Base-by-base conservation (phyloP, 2,888 invertebrate species). In the Drosophila siamana region DNA sequence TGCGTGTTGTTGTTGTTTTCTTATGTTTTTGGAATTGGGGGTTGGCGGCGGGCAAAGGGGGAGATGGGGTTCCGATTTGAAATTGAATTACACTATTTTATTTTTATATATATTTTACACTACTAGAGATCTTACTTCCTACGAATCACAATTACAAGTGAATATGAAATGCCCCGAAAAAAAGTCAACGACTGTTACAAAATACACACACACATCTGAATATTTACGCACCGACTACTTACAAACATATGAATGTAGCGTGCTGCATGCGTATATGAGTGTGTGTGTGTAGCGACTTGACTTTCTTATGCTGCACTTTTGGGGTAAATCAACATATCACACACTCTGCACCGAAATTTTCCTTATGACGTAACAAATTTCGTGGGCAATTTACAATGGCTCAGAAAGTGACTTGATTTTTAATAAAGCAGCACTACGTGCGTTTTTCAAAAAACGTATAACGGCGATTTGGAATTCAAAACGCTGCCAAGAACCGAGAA, bases 41-140 rank as follows among this genome's bases (percentile, higher is more conserved):
- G 24, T 52, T 38, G 28, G 28, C 8, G 48, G 30, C 19, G 19
- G 19, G 19, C 19, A 19, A 19, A 19, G 3, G 19, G 22, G 71
- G n/a, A 33, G 19, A 19, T 19, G 19, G 36, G 72, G 83, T 86
- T 83, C 78, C 83, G 86, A 80, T 77, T 79, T 33, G 40, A 74
- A 62, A 54, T 68, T 67, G 33, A 71, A 72, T 73, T 77, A 74
- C 66, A 78, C 67, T 83, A 80, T 75, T 78, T 77, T 83, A 78
- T 63, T 73, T 78, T 66, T 69, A 33, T 33, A 33, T 33, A 33
- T 33, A 33, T 74, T 69, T 75, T 78, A 75, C 50, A 77, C 69
- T 80, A 80, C 78, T 83, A 83, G 80, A 83, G 83, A 86, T 80
- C 83, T 83, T 83, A 86, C 80, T 83, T 72, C 80, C 83, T 86